Percentiles rank a stretch among this genome's conserved stretches.
phyloP scores from a whole-genome alignment of 2,888 invertebrate species.

The Gordius sp. region DNA sequence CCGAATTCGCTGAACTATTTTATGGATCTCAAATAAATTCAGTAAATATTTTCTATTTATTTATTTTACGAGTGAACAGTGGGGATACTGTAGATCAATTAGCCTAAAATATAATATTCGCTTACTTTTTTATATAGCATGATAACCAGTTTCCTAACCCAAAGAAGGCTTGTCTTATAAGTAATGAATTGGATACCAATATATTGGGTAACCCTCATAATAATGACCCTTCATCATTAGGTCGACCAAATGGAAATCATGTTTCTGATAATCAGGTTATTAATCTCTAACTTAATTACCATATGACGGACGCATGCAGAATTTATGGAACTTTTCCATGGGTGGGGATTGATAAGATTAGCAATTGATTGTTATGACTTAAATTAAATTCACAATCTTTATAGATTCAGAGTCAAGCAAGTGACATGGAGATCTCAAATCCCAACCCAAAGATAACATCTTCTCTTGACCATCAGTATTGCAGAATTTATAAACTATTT shows the following conservation, averaged over 20 bases:
- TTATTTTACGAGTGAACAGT: too few relatives aligned
- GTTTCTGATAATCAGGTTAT: neutral
- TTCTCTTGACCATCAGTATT: too few relatives aligned
- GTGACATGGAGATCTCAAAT: neutral
- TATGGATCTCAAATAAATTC: neutral
- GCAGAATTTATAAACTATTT: neutral
- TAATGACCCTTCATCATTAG: neutral
- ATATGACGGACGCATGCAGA: neutral
- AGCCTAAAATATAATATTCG: too few relatives aligned
- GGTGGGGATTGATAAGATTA: too few relatives aligned
- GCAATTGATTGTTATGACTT: too few relatives aligned
- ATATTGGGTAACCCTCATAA: neutral
- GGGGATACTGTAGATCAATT: too few relatives aligned
- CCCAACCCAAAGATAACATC: neutral
- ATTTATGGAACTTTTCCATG: too few relatives aligned
- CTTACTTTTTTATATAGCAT: neutral
- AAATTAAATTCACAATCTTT: neutral
- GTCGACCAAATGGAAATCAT: neutral
- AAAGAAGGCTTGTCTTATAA: neutral
- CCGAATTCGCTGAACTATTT: neutral
- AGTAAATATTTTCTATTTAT: neutral
- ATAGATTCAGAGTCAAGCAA: neutral
- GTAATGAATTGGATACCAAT: neutral
- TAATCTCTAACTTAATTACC: neutral
- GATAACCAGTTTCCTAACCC: neutral